Evolutionary conservation across 2,888 invertebrate species (phyloP), one percentile per base, ranked within the genome.

Genomic region (Asteroscopus sphinx): DNA sequence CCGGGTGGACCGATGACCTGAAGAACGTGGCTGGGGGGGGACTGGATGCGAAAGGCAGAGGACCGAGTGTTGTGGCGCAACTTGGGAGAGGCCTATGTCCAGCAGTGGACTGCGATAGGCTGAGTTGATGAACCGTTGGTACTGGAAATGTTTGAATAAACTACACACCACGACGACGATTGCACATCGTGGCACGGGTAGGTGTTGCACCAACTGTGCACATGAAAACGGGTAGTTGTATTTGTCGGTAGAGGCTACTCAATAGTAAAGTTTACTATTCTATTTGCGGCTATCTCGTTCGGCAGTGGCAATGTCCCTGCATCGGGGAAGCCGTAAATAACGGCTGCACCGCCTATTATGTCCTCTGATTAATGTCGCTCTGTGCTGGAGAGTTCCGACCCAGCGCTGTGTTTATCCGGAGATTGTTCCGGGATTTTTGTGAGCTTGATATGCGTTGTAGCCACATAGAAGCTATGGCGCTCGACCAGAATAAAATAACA

Each of bases 261-360:
- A 6, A 13, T 26, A 16, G 41, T 42, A 26, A 13, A 2, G 15
- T 59, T 13, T 9, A 35, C 26, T 36, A 25, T 60, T 68, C 61
- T 63, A 61, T 63, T 63, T 61, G 51, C 15, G 36, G 44, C 39
- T 52, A 60, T 36, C 26, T 51, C 33, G 30, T 44, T 51, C 26
- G 51, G 68, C 13, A 16, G 41, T 41, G 62, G 61, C 63, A 60
- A 52, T 61, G 62, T 36, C 36, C 45, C 45, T 21, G 21, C 44
- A 39, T 3, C 39, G 16, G 47, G 69, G 64, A 65, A 68, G 64
- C 65, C 63, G 64, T 63, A 69, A 69, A 65, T 69, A 69, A 68
- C 63, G 16, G 30, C 45, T 33, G 64, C 69, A 32, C 69, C 64
- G 48, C 69, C 65, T 65, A 61, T 68, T 68, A 49, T 52, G 36